Evolutionary conservation across 2,888 invertebrate genomes (phyloP).

Genomic region (Parasteatoda lunata): DNA sequence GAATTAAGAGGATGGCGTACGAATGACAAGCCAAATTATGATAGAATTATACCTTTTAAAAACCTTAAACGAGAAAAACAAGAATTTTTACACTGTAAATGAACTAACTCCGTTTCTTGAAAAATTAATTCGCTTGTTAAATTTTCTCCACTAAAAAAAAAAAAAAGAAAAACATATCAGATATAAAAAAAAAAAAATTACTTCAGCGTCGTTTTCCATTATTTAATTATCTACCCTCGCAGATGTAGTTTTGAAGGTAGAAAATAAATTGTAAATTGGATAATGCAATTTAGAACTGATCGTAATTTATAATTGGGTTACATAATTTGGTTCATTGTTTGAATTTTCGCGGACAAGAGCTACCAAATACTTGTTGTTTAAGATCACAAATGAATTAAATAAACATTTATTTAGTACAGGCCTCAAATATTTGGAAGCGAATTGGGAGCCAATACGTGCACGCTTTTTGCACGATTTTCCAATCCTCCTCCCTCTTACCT

Average conservation of each 20-base stretch:
- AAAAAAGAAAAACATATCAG: conserved; percentile 22
- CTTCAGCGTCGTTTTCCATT: conserved; percentile 41
- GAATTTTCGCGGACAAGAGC: conserved; percentile 58
- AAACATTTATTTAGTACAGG: conserved; percentile 66
- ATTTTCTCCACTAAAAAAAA: conserved; percentile 39
- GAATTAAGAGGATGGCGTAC: conserved; percentile 23
- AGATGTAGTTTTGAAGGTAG: conserved; percentile 37
- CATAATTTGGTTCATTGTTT: conserved; percentile 65
- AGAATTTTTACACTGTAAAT: conserved; percentile 33
- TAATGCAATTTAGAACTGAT: conserved; percentile 67
- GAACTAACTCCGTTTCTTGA: conserved; percentile 61
- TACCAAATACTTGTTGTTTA: conserved; percentile 66
- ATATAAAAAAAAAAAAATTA: conserved; percentile 19
- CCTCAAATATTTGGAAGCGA: conserved; percentile 61
- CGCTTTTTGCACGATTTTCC: conserved; percentile 59
- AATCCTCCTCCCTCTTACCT: conserved; percentile 9
- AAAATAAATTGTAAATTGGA: conserved; percentile 67
- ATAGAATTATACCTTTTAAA: conserved; percentile 42
- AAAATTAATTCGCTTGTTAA: conserved; percentile 68
- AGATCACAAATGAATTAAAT: conserved; percentile 67
- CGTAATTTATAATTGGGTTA: conserved; percentile 68
- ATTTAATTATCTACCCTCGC: conserved; percentile 50
- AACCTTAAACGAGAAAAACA: conserved; percentile 33
- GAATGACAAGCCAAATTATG: not conserved
- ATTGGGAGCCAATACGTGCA: conserved; percentile 34